Conservation (phyloP, 2,797 vertebrate species). For the Melopsittacus undulatus region DNA sequence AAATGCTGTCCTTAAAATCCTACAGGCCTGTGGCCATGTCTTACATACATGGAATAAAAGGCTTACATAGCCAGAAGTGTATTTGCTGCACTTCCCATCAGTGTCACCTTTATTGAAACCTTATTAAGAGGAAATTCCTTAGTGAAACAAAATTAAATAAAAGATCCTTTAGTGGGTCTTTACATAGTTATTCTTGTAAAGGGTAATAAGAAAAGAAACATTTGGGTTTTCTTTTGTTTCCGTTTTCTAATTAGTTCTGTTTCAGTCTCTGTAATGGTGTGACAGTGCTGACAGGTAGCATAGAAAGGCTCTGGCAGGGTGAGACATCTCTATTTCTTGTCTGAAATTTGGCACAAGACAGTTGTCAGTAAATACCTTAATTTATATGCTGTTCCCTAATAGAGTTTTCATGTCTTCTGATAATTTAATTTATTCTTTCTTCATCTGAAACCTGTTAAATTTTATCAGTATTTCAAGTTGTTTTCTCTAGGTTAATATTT, state of each 20-base stretch:
- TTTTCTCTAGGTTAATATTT: not conserved
- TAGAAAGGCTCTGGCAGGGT: not conserved
- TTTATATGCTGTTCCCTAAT: not conserved
- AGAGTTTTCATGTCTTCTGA: not conserved
- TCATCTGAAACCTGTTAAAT: not conserved
- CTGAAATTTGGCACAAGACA: conserved; percentile 20
- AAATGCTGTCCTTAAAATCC: not conserved
- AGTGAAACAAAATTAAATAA: not conserved
- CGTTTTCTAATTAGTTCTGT: not conserved
- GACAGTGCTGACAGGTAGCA: not conserved
- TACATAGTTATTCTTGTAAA: not conserved
- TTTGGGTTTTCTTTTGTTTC: not conserved
- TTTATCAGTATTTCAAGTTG: not conserved
- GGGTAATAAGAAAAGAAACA: not conserved
- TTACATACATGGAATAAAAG: not conserved
- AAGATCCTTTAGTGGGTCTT: not conserved
- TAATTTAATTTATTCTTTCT: not conserved
- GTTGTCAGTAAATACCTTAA: not conserved
- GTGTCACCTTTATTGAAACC: not conserved
- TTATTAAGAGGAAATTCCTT: not conserved
- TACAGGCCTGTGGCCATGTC: not conserved
- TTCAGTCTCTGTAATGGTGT: not conserved
- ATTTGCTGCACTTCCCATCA: not conserved
- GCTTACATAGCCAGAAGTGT: not conserved
- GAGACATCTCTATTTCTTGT: not conserved